Base-by-base conservation (phyloP, 2,888 invertebrate species). In the Archips crataeganus region DNA sequence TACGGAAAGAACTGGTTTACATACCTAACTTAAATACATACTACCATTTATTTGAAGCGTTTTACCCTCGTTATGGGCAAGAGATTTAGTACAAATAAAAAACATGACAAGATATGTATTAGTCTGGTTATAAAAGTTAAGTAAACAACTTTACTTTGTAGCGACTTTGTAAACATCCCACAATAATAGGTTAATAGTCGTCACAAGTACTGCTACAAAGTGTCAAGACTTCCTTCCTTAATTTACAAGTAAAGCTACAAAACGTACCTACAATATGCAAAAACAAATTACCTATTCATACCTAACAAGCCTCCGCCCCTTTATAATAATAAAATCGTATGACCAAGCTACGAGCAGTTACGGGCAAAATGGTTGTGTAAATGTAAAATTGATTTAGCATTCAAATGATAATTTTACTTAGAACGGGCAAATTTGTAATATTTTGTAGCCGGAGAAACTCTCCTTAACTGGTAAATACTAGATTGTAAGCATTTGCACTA, bases 351-450 rank as follows among this genome's bases (percentile, higher is more conserved):
- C 78, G 77, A 82, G 81, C 81, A 81, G 83, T 85, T 80, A 75
- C 80, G 76, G 79, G 82, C 83, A 82, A 87, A 91, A 90, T 86
- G 85, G 83, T 84, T 84, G 83, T 84, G 88, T 86, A 90, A 88
- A 87, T 87, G 86, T 86, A 83, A 87, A 90, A 90, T 90, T 89
- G 90, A 90, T 90, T 90, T 89, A 85, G 84, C 86, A 92, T 92
- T 90, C 86, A 89, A 87, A 92, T 90, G 88, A 90, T 91, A 90
- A 91, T 90, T 87, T 80, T 77, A 85, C 84, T 75, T 71, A 83
- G 82, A 85, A 84, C 80, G 80, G 82, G 83, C 80, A 80, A 87
- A 87, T 87, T 86, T 87, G 81, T 85, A 81, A 80, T 57, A 57
- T 32, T 57, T 57, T 57, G 80, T 79, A 77, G 79, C 80, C 77